Evolutionary conservation across 1,140 invertebrate species (phyloP), one percentile per base, ranked within the genome.

Genomic region (Plectus sambesii): DNA sequence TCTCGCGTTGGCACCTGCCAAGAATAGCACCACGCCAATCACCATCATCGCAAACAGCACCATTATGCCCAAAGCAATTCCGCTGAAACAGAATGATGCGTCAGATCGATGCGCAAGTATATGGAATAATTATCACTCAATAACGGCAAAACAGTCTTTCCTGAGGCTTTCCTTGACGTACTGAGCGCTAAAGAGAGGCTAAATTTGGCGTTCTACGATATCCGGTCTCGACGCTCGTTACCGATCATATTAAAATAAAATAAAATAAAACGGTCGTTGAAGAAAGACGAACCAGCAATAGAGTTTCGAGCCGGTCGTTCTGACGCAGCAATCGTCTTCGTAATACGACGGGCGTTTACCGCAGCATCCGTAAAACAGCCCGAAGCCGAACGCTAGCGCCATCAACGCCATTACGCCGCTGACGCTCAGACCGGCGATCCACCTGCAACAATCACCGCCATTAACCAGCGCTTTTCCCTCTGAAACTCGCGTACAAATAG

Each of bases 261-360:
- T n/a, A n/a, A n/a, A n/a, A n/a, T n/a, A n/a, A n/a, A n/a, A n/a
- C n/a, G n/a, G n/a, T n/a, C n/a, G n/a, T n/a, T 15, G 17, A 2
- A 20, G 27, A n/a, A 22, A 2, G 53, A 23, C 51, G 44, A n/a
- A 64, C 62, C 63, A 65, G 27, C 48, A 56, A 42, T 51, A 66
- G 24, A 66, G 69, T 19, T 57, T 55, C 8, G 55, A 42, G 17
- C 63, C 63, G 8, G 63, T 66, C 17, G 56, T 51, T 38, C 63
- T 46, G 1, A 69, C 63, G 53, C 63, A 66, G 37, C 63, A 66
- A 36, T 66, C 66, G 47, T 66, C 63, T 30, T 66, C 58, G 51
- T 67, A 68, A 33, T 60, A 64, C 20, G 51, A 60, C 12, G 66
- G 56, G 42, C 58, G 53, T 19, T 61, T 41, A 37, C 63, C 63